phyloP scores from a whole-genome alignment of 2,888 invertebrate genomes.

The Drosophila macrospina region DNA sequence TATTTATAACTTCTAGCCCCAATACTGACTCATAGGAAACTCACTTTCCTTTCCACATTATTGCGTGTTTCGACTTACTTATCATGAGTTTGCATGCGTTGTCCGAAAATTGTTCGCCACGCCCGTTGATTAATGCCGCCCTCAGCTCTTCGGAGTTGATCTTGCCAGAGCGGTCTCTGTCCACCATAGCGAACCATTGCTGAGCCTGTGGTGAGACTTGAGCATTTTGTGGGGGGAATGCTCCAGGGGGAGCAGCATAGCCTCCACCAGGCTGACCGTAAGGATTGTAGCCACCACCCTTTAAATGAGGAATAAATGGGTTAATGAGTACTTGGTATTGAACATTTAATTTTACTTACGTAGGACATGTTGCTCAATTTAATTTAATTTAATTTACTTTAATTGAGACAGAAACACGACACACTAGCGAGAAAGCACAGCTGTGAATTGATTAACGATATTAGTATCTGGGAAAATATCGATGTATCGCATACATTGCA shows the following conservation, averaged over 20 bases:
- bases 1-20: too few species aligned
- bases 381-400: constrained; percentile 33
- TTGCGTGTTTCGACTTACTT: constrained; percentile 72
- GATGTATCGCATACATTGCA: constrained; percentile 22
- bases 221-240: constrained; percentile 85
- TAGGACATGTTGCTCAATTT: constrained; percentile 72
- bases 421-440: constrained; percentile 20
- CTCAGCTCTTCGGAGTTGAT: constrained; percentile 92
- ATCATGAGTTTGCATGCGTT: constrained; percentile 95
- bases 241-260: constrained; percentile 83
- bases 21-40: constrained; percentile 43
- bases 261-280: constrained; percentile 70
- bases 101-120: constrained; percentile 90
- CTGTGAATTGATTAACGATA: constrained; percentile 22
- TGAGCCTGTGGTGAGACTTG: constrained; percentile 90
- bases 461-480: constrained; percentile 16
- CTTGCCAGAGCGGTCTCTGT: constrained; percentile 92
- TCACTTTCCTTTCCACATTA: constrained; percentile 11
- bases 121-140: constrained; percentile 93
- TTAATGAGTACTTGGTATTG: neutral
- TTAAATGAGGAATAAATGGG: neutral
- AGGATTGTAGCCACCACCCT: constrained; percentile 80
- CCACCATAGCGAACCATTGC: constrained; percentile 94
- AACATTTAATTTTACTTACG: constrained; percentile 59
- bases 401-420: constrained; percentile 26